Base-by-base conservation (phyloP, 2,113 vertebrate genomes). In the Otis tarda region DNA sequence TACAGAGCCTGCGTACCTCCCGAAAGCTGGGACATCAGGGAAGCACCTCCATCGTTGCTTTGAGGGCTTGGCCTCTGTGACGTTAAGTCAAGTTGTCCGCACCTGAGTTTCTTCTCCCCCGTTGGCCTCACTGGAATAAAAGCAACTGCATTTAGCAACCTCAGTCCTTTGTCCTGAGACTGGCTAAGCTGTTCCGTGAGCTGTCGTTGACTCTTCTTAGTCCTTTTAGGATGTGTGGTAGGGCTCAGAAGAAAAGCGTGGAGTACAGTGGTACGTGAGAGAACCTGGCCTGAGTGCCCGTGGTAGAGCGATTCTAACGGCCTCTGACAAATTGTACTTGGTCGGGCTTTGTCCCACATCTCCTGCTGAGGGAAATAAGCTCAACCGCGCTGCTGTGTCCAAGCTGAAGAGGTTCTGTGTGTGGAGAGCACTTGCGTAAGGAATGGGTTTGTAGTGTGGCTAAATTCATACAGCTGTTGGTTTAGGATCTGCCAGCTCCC, bases 211-310 rank as follows among this genome's bases (percentile, higher is more conserved):
- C 25, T 22, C 27, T 12, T 57, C 30, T 61, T 9, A 23, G 33
- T 21, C 30, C 33, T 80, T 76, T 56, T 21, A 14, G 70, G 41
- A 52, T 24, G 27, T 3, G 0, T 0, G 1, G 14, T 3, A 20
- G 37, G 56, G 53, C n/a, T 56, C 24, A 5, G 35, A 70, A 24
- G 84, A 33, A 57, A 49, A 64, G 4, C 17, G 33, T 61, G 63
- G 71, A 8, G 5, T 35, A 1, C 10, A 14, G 0, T 1, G 10
- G 41, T 45, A 28, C 1, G 17, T 19, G 30, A 56, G 35, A 2
- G 4, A 31, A 23, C 17, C 6, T 24, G 43, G 31, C 19, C 12
- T 71, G 49, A 0, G 0, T 43, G 52, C 0, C 0, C 6, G 10
- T 31, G 39, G 25, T 25, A 17, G 20, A 31, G 31, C 4, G 12